Conservation (phyloP, 2,797 vertebrate species). For the Hybognathus amarus region DNA sequence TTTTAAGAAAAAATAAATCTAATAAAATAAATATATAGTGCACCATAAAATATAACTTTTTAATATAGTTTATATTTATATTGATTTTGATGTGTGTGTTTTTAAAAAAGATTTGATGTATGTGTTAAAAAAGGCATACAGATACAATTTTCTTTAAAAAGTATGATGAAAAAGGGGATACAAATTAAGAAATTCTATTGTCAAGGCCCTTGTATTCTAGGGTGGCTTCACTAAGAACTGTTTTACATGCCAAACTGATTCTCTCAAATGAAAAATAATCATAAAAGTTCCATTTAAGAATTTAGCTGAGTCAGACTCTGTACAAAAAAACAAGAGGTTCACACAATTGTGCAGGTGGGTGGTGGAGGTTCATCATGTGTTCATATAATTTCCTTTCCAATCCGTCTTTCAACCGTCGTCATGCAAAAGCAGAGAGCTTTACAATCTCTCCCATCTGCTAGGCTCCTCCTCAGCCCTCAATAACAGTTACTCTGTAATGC, state of each 20-base stretch:
- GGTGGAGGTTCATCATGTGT: background rate
- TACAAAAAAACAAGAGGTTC: background rate
- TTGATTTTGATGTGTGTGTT: background rate
- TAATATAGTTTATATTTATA: background rate
- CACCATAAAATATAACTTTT: background rate
- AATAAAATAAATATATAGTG: background rate
- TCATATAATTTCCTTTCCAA: slow-evolving; percentile 52
- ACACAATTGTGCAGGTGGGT: slow-evolving; percentile 19
- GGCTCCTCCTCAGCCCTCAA: slow-evolving; percentile 96
- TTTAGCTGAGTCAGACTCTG: slow-evolving; percentile 6
- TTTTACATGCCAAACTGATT: slow-evolving; percentile 36
- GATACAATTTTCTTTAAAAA: background rate
- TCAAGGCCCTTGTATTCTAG: slow-evolving; percentile 15
- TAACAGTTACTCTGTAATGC: slow-evolving; percentile 98
- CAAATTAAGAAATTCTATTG: background rate
- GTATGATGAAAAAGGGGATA: background rate
- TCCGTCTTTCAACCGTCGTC: slow-evolving; percentile 51
- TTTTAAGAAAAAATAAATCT: too few species aligned
- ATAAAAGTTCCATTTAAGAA: slow-evolving; percentile 48
- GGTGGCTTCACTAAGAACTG: slow-evolving; percentile 30
- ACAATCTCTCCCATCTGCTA: slow-evolving; percentile 78
- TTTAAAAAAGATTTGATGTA: background rate
- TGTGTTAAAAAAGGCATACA: background rate
- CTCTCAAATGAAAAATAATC: slow-evolving; percentile 49
- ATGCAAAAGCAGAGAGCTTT: slow-evolving; percentile 56